A percentile compares a stretch with the other conserved stretches of the same genome.
Conservation (phyloP, 1,140 invertebrate genomes). For the Latrodectus geometricus region DNA sequence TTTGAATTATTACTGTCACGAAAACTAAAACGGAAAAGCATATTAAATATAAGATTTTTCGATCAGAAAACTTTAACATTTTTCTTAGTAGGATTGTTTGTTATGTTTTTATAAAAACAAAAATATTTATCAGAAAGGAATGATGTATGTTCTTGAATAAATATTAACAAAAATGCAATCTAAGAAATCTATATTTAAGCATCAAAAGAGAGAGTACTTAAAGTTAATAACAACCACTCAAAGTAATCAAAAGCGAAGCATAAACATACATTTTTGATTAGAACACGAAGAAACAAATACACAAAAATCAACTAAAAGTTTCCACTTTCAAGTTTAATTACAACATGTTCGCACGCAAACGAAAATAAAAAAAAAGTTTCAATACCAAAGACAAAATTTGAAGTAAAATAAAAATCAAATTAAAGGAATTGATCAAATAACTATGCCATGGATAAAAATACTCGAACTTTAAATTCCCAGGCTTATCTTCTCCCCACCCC, state of each 20-base stretch:
- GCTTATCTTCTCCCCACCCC: not conserved
- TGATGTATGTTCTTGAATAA: too few relatives aligned
- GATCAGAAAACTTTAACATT: too few relatives aligned
- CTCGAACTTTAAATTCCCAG: not conserved
- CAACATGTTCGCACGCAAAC: not conserved
- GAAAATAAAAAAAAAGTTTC: not conserved
- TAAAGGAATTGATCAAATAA: slow-evolving; percentile 44
- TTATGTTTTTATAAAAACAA: too few relatives aligned
- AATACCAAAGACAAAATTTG: not conserved
- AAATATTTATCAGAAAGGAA: too few relatives aligned
- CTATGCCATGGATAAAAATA: slow-evolving; percentile 5
- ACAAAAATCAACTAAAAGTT: not conserved
- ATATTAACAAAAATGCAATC: too few relatives aligned
- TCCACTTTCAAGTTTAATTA: not conserved
- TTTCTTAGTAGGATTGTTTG: too few relatives aligned
- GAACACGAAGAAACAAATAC: not conserved
- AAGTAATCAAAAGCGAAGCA: not conserved
- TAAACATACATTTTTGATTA: not conserved
- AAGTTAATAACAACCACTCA: too few relatives aligned
- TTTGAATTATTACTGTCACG: too few relatives aligned
- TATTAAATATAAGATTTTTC: too few relatives aligned
- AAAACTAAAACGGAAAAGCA: too few relatives aligned
- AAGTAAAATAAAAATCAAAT: slow-evolving; percentile 18
- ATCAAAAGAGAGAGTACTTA: too few relatives aligned
- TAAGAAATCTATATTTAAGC: too few relatives aligned